Evolutionary conservation across 2,113 vertebrate species (phyloP).

Genomic region (Petaurus breviceps): DNA sequence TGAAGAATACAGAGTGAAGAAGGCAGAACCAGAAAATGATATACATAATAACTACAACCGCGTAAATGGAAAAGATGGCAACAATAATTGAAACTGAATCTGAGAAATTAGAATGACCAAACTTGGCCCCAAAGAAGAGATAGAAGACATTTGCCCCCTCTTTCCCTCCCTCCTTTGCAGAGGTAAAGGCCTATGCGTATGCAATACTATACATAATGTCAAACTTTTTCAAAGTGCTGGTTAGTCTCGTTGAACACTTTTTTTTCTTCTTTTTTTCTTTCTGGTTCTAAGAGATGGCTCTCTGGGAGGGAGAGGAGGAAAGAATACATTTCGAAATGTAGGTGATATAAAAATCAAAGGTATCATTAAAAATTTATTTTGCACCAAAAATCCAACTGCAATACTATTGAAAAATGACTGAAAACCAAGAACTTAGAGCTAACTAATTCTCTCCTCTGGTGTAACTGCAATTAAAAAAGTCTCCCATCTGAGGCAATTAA

Average conservation of each 20-base stretch:
- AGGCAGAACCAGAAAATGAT: not conserved
- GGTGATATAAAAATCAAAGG: not conserved
- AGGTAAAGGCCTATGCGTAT: not conserved
- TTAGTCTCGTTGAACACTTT: not conserved
- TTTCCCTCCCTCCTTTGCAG: not conserved
- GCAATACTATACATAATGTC: not conserved
- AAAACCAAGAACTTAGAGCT: slow-evolving; percentile 47
- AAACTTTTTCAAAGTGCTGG: not conserved
- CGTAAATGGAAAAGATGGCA: not conserved
- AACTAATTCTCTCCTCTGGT: slow-evolving; percentile 56
- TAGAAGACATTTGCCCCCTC: not conserved
- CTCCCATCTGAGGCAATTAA: slow-evolving; percentile 56
- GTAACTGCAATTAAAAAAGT: not conserved
- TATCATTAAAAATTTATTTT: not conserved
- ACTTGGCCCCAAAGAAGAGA: not conserved
- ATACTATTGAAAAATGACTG: slow-evolving; percentile 53
- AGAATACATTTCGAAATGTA: not conserved
- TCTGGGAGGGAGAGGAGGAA: not conserved
- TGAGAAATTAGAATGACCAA: not conserved
- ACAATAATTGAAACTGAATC: not conserved
- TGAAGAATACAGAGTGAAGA: not conserved
- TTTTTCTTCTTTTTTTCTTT: not conserved
- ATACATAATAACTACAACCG: not conserved
- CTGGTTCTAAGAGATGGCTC: not conserved
- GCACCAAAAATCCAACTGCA: not conserved